Evolutionary conservation across 1,140 invertebrate species (phyloP).

Genomic region (Brachionus rubens): DNA sequence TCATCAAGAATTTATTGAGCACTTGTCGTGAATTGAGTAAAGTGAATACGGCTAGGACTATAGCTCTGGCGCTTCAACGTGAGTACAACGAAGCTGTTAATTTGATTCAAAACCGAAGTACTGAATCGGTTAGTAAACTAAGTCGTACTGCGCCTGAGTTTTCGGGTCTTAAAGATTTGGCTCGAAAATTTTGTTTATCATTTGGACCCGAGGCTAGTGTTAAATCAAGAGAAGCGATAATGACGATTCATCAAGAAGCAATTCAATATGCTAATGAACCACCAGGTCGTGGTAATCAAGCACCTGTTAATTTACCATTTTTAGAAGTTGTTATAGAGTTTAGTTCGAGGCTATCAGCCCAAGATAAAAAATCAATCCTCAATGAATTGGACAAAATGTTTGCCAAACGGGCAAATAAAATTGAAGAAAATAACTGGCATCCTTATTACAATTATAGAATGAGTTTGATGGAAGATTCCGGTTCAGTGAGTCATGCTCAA

Average conservation of each 20-base stretch:
- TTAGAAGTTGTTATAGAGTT: slow-evolving; percentile 92
- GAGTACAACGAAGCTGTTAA: slow-evolving; percentile 48
- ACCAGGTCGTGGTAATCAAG: not conserved
- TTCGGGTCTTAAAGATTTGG: slow-evolving; percentile 71
- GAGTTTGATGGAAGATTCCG: slow-evolving; percentile 46
- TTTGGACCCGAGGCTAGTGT: slow-evolving; percentile 89
- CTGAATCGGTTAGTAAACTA: slow-evolving; percentile 63
- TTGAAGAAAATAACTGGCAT: slow-evolving; percentile 35
- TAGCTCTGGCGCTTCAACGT: slow-evolving; percentile 79
- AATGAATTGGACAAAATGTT: slow-evolving; percentile 77
- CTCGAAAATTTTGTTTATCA: slow-evolving; percentile 89
- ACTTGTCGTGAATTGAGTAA: slow-evolving; percentile 97
- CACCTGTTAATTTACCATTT: slow-evolving; percentile 78
- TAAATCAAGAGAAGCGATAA: slow-evolving; percentile 94
- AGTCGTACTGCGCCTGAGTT: slow-evolving; percentile 47
- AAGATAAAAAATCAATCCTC: slow-evolving; percentile 86
- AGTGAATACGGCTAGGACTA: slow-evolving; percentile 87
- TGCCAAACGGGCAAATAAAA: slow-evolving; percentile 36
- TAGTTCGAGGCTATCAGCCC: slow-evolving; percentile 88
- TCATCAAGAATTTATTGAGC: slow-evolving; percentile 91
- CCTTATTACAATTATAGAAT: slow-evolving; percentile 43
- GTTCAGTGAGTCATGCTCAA: not conserved
- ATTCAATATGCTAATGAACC: not conserved
- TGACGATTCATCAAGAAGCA: slow-evolving; percentile 73
- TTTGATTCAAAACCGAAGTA: slow-evolving; percentile 65